A percentile compares a stretch with the other conserved stretches of the same genome.
Evolutionary conservation across 2,113 vertebrate species (phyloP).

Genomic region (Anolis sagrei): DNA sequence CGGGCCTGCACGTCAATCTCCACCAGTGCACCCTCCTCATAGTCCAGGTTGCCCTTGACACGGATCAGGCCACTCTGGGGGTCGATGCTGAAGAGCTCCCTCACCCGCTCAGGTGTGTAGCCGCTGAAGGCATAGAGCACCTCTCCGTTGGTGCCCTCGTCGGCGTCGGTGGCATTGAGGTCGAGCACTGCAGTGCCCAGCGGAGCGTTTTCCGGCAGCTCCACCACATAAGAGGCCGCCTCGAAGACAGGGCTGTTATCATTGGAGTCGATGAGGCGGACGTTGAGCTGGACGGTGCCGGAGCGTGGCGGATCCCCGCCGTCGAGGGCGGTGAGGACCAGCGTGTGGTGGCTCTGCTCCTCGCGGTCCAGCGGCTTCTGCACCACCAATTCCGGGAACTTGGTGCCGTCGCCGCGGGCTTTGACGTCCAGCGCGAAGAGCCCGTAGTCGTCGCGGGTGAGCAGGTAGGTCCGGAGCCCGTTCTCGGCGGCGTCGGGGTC

Average conservation of each 20-base stretch:
- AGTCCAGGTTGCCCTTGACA: conserved; percentile 96
- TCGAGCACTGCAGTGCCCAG: conserved; percentile 91
- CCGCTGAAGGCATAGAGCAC: conserved; percentile 97
- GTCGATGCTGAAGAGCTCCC: conserved; percentile 96
- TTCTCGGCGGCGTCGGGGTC: conserved; percentile 95
- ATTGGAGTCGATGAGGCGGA: conserved; percentile 98
- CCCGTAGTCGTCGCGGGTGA: conserved; percentile 94
- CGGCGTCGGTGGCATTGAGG: conserved; percentile 95
- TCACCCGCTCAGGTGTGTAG: conserved; percentile 92
- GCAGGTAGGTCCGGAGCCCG: conserved; percentile 94
- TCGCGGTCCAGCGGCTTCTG: conserved; percentile 94
- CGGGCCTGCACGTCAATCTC: conserved; percentile 97
- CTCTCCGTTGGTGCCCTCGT: conserved; percentile 95
- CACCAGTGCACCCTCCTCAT: conserved; percentile 93
- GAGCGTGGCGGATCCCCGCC: conserved; percentile 94
- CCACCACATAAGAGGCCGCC: conserved; percentile 92
- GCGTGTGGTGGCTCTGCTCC: conserved; percentile 94
- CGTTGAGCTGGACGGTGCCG: conserved; percentile 94
- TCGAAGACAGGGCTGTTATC: conserved; percentile 97
- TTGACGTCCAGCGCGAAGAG: conserved; percentile 97
- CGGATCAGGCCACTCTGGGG: conserved; percentile 94
- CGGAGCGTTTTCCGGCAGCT: conserved; percentile 93
- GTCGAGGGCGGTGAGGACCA: conserved; percentile 94
- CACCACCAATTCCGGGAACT: conserved; percentile 96
- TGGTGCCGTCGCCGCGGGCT: conserved; percentile 94